Evolutionary conservation across 2,888 invertebrate species (phyloP).

Genomic region (Abrostola tripartita): DNA sequence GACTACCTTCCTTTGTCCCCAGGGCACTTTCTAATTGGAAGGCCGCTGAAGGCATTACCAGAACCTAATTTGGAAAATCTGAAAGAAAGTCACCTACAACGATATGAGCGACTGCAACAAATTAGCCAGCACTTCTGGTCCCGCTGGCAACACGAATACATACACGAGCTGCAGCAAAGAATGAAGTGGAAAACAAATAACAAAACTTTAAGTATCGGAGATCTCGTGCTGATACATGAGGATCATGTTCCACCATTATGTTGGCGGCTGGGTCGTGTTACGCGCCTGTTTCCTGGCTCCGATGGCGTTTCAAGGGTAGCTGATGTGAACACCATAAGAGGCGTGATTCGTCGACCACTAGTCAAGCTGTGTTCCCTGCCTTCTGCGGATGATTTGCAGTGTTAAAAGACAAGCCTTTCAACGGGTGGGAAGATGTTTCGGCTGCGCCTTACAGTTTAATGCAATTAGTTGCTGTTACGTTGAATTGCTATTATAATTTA

Average conservation of each 20-base stretch:
- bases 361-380: too few species aligned
- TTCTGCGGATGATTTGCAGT: not conserved
- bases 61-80: not conserved
- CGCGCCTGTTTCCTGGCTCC: not conserved
- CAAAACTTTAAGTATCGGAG: not conserved
- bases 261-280: not conserved
- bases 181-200: not conserved
- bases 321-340: not conserved
- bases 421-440: too few species aligned
- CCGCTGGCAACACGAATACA: slow-evolving; percentile 27
- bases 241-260: not conserved
- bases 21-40: slow-evolving; percentile 18
- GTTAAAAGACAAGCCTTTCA: not conserved
- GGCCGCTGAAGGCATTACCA: slow-evolving; percentile 6
- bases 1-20: slow-evolving; percentile 6
- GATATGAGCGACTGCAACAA: not conserved
- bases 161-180: not conserved
- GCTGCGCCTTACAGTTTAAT: too few species aligned
- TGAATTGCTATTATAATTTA: too few species aligned
- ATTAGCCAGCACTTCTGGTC: slow-evolving; percentile 25
- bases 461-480: too few species aligned
- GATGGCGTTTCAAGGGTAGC: not conserved
- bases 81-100: slow-evolving; percentile 2
- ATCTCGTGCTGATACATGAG: not conserved
- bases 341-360: not conserved